Evolutionary conservation across 2,113 vertebrate genomes (phyloP), one percentile per base, ranked within the genome.

Genomic region (Haliaeetus leucogaster): DNA sequence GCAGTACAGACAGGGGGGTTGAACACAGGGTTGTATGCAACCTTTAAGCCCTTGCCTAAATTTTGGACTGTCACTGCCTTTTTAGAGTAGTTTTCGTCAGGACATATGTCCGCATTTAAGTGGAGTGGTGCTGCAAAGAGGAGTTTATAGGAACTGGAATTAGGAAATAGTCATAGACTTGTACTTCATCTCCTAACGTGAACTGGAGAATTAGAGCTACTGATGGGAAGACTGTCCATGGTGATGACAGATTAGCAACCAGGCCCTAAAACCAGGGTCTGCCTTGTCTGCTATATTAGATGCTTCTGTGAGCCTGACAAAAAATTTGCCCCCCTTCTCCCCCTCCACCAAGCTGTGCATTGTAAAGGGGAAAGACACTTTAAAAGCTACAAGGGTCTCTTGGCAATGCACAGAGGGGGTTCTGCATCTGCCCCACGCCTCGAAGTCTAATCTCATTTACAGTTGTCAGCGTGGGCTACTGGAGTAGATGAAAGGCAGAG

Each of bases 361-460:
- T 93, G 78, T 82, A 40, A 92, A 83, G 36, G 43, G 65, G 48
- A 93, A 56, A 73, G 78, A 76, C 43, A 25, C 67, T 93, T 94
- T 70, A 92, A 95, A 95, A 91, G 72, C 29, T 55, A 55, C 53
- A 55, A 66, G 89, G 55, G 65, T 93, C 74, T 92, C 93, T 81
- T 87, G 91, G 85, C 88, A 93, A 38, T 76, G 40, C 86, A 72
- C 71, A 56, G 86, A 74, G 86, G 78, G 95, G 67, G 20, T 38
- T 93, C 94, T 85, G 94, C 93, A 84, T 95, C 93, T 97, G 93
- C 85, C 94, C 86, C 79, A 55, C 0, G 81, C 92, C 92, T 97
- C 63, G 21, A 81, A 85, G 83, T 85, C 97, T 98, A 93, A 98
- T 98, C 95, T 98, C 95, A 91, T 98, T 97, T 98, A 86, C 96